phyloP scores from a whole-genome alignment of 2,797 vertebrate species.

The Martes flavigula region DNA sequence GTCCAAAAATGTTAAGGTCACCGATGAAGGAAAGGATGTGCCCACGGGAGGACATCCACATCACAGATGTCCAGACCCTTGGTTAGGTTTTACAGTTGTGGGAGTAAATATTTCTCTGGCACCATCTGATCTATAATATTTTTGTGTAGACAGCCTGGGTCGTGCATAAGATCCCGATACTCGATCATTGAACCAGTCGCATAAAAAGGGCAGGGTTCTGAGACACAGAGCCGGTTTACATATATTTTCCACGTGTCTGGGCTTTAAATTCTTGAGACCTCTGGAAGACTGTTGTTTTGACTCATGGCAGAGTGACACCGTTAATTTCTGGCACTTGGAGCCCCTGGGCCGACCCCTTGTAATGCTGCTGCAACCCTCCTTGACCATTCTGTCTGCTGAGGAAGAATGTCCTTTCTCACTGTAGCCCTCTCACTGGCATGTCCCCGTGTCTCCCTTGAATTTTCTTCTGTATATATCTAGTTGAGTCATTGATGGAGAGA shows the following conservation, averaged over 20 bases:
- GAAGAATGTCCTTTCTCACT: neutral
- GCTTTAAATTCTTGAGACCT: neutral
- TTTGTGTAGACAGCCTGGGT: neutral
- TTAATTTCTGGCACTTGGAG: neutral
- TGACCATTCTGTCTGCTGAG: neutral
- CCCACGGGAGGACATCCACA: neutral
- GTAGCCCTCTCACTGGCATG: neutral
- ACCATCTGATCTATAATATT: neutral
- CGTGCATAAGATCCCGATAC: neutral
- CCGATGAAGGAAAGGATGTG: neutral
- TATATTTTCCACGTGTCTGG: neutral
- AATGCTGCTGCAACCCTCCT: neutral
- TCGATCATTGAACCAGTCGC: neutral
- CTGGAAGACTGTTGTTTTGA: neutral
- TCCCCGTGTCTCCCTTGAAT: neutral
- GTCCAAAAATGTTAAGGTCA: neutral
- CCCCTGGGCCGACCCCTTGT: neutral
- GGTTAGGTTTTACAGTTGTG: neutral
- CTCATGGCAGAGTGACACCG: neutral
- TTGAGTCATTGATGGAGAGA: neutral
- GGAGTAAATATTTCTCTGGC: neutral
- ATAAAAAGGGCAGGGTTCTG: neutral
- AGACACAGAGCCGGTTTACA: neutral
- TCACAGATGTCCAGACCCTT: neutral
- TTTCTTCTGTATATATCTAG: neutral